Base-by-base conservation (phyloP, 2,113 vertebrate genomes). In the Pangasianodon hypophthalmus region DNA sequence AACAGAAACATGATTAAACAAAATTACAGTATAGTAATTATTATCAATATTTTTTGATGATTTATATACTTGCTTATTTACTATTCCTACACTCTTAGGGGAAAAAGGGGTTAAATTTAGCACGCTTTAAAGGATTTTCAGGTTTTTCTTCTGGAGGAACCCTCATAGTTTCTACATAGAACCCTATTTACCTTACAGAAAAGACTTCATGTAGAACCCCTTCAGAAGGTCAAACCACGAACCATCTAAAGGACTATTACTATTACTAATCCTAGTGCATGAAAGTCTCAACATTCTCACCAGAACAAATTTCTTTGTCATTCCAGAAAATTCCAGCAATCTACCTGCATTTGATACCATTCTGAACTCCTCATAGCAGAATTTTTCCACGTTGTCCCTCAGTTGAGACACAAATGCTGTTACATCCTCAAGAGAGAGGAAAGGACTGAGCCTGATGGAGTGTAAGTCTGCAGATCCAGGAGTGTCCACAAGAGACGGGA, bases 261-360 rank as follows among this genome's bases (percentile, higher is more conserved):
- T 69, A 69, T 69, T 69, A n/a, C 64, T 69, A 16, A n/a, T 64
- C 11, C n/a, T 16, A 32, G 6, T 32, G 13, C 10, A 32, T 69
- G n/a, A 13, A 69, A 14, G 13, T 14, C 64, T 69, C n/a, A 37
- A 16, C 19, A 13, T 71, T 71, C 14, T 41, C 5, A 37, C 14
- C 41, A 75, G 41, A 75, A 75, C 2, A 16, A 41, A 6, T 41
- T 11, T 46, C 73, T 44, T 24, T 44, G 18, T 19, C 19, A 44
- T 75, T 44, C 71, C 37, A 41, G 18, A 44, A 75, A 21, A 11
- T 9, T 50, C 77, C 26, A n/a, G 24, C 50, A 10, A 50, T 16
- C 4, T 50, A 80, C 89, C 67, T 90, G 21, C n/a, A 60, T 54
- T 44, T 58, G 85, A 87, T 24, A 90, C 32, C 37, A 60, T 87